These are phyloP conservation scores for Lithobates sylvaticus DNA, from an alignment of 2,797 vertebrate species.

Conservation along the genomic window DNA sequence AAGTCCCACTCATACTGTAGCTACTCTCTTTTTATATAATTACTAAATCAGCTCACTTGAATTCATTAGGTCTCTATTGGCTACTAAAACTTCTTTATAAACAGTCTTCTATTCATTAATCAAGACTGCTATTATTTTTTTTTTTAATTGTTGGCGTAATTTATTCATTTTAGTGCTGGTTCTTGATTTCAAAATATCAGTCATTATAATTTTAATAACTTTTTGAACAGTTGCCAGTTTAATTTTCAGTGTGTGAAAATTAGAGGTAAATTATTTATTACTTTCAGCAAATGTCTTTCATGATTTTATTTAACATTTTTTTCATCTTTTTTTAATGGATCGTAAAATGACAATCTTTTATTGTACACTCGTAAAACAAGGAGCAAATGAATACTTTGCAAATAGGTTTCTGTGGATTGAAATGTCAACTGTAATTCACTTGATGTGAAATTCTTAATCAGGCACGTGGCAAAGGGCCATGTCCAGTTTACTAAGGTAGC, in stretches of 20 bases:
- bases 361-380: constrained; percentile 71
- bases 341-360: constrained; percentile 76
- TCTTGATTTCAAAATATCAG: constrained; percentile 71
- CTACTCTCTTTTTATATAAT: neutral
- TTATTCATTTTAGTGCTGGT: constrained; percentile 65
- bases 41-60: constrained; percentile 20
- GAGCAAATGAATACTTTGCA: constrained; percentile 74
- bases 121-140: constrained; percentile 51
- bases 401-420: constrained; percentile 71
- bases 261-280: constrained; percentile 79
- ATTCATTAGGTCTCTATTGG: constrained; percentile 32
- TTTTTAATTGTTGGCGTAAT: constrained; percentile 55
- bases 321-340: constrained; percentile 74
- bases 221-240: constrained; percentile 77
- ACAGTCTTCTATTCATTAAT: constrained; percentile 56
- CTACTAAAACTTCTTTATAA: constrained; percentile 46
- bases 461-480: constrained; percentile 43
- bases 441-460: constrained; percentile 56
- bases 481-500: constrained; percentile 5
- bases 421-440: constrained; percentile 73
- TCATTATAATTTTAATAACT: constrained; percentile 75
- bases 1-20: neutral
- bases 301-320: constrained; percentile 75
- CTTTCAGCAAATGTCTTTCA: constrained; percentile 76
- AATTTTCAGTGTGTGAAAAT: constrained; percentile 76